These are phyloP conservation scores for Anoura caudifer DNA, from an alignment of 2,113 vertebrate species.

Conservation along the genomic window DNA sequence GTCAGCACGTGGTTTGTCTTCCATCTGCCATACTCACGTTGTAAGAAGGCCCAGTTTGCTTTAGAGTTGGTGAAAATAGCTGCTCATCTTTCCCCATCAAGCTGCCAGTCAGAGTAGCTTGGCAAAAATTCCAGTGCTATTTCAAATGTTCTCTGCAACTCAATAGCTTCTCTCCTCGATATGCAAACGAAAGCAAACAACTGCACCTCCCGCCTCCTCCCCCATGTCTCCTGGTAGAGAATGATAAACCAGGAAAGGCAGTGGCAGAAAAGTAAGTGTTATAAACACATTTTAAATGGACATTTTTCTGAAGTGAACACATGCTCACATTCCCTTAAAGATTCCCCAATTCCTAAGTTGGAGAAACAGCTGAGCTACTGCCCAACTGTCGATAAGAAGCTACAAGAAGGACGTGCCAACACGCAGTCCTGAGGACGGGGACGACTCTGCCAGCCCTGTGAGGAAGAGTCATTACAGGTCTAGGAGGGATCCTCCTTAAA, in stretches of 20 bases:
- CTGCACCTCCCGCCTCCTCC: neutral
- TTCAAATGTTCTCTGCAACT: slow-evolving; percentile 14
- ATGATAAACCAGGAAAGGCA: slow-evolving; percentile 1
- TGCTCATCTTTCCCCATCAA: neutral
- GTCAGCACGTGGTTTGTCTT: neutral
- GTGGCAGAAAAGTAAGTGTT: neutral
- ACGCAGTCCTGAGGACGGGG: neutral
- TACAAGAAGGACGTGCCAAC: neutral
- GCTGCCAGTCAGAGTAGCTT: neutral
- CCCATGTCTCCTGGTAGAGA: neutral
- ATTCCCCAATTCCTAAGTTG: neutral
- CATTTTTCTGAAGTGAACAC: neutral
- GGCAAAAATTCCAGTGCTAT: neutral
- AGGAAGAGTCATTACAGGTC: neutral
- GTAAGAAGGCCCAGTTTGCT: neutral
- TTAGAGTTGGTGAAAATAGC: neutral
- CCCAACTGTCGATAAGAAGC: neutral
- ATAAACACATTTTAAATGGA: neutral
- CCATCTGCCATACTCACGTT: neutral
- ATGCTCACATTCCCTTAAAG: neutral
- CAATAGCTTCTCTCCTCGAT: neutral
- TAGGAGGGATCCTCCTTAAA: neutral
- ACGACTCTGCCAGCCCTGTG: neutral
- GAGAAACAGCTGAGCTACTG: neutral
- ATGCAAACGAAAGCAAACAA: slow-evolving; percentile 41